A percentile compares a stretch with the other conserved stretches of the same genome.
Evolutionary conservation across 2,888 invertebrate genomes (phyloP).

Genomic region (Gonocerus acuteangulatus): DNA sequence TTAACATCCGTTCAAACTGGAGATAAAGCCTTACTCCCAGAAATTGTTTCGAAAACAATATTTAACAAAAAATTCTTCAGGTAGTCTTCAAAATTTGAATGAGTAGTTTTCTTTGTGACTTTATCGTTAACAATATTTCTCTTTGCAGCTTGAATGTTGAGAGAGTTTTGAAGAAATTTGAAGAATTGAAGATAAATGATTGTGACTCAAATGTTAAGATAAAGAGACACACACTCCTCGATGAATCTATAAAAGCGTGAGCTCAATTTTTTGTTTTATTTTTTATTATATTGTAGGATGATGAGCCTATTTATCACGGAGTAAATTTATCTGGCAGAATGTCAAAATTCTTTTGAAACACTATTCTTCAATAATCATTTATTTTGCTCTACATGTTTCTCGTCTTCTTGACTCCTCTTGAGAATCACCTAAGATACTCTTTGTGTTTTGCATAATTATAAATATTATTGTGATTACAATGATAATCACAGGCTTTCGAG

Average conservation of each 20-base stretch:
- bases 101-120: background rate
- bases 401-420: no score
- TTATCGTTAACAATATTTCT: no score
- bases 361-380: no score
- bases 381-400: no score
- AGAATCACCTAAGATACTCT: no score
- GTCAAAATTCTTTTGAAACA: no score
- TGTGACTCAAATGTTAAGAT: background rate
- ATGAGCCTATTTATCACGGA: no score
- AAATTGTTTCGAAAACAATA: slow-evolving; percentile 32
- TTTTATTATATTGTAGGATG: background rate
- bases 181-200: slow-evolving; percentile 16
- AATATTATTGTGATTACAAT: no score
- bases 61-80: slow-evolving; percentile 36
- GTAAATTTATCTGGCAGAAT: no score
- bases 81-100: slow-evolving; percentile 14
- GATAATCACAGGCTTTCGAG: no score
- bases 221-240: slow-evolving; percentile 1
- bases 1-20: slow-evolving; percentile 33
- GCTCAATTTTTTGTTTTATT: slow-evolving; percentile 2
- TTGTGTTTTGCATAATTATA: no score
- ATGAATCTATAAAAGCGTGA: slow-evolving; percentile 26
- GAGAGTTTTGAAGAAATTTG: slow-evolving; percentile 19
- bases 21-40: slow-evolving; percentile 31
- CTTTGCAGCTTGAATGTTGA: slow-evolving; percentile 25